Evolutionary conservation across 2,113 vertebrate species (phyloP), one percentile per base, ranked within the genome.

Genomic region (Emydocephalus ijimae): DNA sequence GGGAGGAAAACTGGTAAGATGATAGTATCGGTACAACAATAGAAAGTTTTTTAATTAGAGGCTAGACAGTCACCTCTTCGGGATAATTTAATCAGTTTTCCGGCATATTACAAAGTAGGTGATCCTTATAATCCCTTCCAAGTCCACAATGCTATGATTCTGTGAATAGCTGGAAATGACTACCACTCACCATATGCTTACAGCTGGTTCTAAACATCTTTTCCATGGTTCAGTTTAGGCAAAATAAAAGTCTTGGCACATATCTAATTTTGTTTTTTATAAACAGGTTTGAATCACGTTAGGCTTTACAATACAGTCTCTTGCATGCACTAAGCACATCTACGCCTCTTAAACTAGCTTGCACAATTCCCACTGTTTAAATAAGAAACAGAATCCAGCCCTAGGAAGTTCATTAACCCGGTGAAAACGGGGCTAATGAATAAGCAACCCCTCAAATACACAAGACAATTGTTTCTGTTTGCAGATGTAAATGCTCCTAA

Each of bases 391-490:
- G 93, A 88, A 95, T 95, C 94, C 93, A 90, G 5, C 50, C 95
- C 23, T 26, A 74, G 94, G 96, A 96, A 97, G 96, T 97, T 96
- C 95, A 96, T 96, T 97, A 97, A 96, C 81, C 54, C 81, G 61
- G 91, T 95, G 92, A 96, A 97, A 96, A 95, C 94, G 91, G 91
- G 97, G 91, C 95, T 96, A 97, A 97, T 94, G 93, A 97, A 93
- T 95, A 96, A 94, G 93, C 93, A 94, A 94, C 95, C 95, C 93
- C 89, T 91, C 92, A 92, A 96, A 97, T 43, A 93, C 50, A 24
- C 88, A 23, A 91, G 74, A 96, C 93, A 97, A 95, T 94, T 50
- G 92, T 90, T 90, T 94, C 94, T 95, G 93, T 96, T 96, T 96
- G 92, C 93, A 93, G 90, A 9, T 69, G 85, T 93, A 94, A 92